phyloP scores from a whole-genome alignment of 2,797 vertebrate genomes.

The Epinephelus malabaricus region DNA sequence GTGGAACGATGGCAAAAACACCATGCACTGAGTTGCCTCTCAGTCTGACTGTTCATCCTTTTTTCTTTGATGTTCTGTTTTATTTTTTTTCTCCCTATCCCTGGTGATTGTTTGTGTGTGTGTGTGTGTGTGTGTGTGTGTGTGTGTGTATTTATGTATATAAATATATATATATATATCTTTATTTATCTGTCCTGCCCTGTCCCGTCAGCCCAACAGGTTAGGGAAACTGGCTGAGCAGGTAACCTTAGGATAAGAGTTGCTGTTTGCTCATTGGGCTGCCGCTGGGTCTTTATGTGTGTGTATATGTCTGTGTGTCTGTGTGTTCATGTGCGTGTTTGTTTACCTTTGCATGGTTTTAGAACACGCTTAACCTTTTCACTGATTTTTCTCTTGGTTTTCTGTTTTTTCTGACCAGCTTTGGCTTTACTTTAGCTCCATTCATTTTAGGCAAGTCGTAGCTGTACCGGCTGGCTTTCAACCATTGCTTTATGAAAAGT shows the following conservation, averaged over 20 bases:
- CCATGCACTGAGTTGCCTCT: conserved; percentile 9
- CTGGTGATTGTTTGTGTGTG: conserved; percentile 26
- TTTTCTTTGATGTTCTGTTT: conserved; percentile 34
- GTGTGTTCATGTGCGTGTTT: conserved; percentile 29
- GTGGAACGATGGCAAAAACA: background rate
- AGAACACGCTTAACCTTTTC: conserved; percentile 57
- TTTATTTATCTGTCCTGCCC: conserved; percentile 85
- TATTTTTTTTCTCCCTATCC: conserved; percentile 16
- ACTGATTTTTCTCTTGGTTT: conserved; percentile 20
- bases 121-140: conserved; percentile 41
- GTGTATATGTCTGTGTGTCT: conserved; percentile 22
- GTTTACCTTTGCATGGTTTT: conserved; percentile 72
- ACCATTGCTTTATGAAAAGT: conserved; percentile 23
- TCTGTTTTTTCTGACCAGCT: conserved; percentile 37
- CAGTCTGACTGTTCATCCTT: conserved; percentile 33
- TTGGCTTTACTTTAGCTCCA: conserved; percentile 39
- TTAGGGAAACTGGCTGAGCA: conserved; percentile 98
- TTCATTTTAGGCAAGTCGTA: conserved; percentile 36
- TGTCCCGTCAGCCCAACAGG: conserved; percentile 97
- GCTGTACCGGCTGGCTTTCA: conserved; percentile 27
- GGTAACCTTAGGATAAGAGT: conserved; percentile 88
- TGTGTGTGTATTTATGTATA: conserved; percentile 52
- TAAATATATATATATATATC: conserved; percentile 58
- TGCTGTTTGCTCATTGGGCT: conserved; percentile 68
- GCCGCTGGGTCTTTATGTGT: conserved; percentile 60